These are phyloP conservation scores for Nesogale talazaci DNA, from an alignment of 2,113 vertebrate genomes.

Conservation along the genomic window DNA sequence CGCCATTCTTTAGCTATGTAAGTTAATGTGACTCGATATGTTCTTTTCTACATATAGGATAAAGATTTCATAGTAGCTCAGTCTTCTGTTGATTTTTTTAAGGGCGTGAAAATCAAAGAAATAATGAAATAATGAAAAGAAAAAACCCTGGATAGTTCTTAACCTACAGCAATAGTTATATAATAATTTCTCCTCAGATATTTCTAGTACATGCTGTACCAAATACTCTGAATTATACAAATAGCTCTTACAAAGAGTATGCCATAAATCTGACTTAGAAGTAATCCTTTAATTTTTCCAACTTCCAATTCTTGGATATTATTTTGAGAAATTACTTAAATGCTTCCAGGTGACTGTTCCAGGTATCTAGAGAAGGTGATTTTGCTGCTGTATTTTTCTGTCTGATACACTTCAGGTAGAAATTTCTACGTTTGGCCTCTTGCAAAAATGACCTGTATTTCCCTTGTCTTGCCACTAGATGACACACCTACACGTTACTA, in stretches of 20 bases:
- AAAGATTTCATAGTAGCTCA: neutral
- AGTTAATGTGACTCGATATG: neutral
- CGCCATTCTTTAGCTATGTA: neutral
- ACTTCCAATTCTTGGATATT: neutral
- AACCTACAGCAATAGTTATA: neutral
- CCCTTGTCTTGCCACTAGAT: slow-evolving; percentile 55
- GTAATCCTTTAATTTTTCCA: neutral
- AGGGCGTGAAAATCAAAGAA: neutral
- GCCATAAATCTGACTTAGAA: neutral
- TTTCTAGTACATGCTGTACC: neutral
- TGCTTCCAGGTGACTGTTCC: neutral
- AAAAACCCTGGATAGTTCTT: neutral
- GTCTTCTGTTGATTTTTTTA: neutral
- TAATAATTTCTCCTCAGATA: neutral
- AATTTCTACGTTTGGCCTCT: neutral
- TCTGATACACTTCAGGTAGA: neutral
- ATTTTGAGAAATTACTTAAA: neutral
- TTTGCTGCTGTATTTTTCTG: neutral
- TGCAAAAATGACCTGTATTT: neutral
- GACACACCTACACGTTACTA: slow-evolving; percentile 4
- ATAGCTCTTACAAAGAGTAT: neutral
- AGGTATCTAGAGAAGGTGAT: neutral
- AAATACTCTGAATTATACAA: neutral
- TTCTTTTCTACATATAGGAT: neutral
- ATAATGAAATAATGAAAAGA: neutral